phyloP scores from a whole-genome alignment of 2,888 invertebrate species.

The Caenorhabditis sulstoni region DNA sequence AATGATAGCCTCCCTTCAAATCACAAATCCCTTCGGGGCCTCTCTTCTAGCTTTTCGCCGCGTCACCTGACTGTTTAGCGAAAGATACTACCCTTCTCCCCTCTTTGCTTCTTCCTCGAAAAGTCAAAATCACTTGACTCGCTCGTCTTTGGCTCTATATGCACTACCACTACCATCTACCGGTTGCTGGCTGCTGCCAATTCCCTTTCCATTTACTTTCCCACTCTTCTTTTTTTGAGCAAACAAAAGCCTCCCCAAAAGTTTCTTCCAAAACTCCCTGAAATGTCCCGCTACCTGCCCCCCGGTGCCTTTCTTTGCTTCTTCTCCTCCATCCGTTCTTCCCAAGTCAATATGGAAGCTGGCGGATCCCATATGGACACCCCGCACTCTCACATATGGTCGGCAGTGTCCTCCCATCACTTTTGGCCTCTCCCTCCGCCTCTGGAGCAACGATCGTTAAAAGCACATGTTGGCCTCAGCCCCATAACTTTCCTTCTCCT shows the following conservation, averaged over 20 bases:
- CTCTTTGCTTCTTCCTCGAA: constrained; percentile 28
- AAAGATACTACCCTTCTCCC: neutral
- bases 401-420: constrained; percentile 25
- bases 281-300: constrained; percentile 16
- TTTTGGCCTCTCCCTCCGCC: constrained; percentile 9
- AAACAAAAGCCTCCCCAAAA: constrained; percentile 50
- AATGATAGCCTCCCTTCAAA: neutral
- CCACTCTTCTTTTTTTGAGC: constrained; percentile 53
- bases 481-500: constrained; percentile 28
- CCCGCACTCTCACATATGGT: constrained; percentile 41
- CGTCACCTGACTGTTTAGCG: constrained; percentile 13
- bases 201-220: constrained; percentile 54
- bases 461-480: constrained; percentile 45
- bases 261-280: constrained; percentile 7
- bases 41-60: neutral
- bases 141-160: constrained; percentile 31
- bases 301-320: neutral
- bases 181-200: constrained; percentile 46
- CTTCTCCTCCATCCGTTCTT: neutral
- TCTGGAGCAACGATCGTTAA: constrained; percentile 35
- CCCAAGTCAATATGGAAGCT: neutral
- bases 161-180: constrained; percentile 56
- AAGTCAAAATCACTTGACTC: constrained; percentile 55
- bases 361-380: constrained; percentile 2
- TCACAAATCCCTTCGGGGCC: neutral